Evolutionary conservation across 2,888 invertebrate genomes (phyloP).

Genomic region (Drosophila demipolita): DNA sequence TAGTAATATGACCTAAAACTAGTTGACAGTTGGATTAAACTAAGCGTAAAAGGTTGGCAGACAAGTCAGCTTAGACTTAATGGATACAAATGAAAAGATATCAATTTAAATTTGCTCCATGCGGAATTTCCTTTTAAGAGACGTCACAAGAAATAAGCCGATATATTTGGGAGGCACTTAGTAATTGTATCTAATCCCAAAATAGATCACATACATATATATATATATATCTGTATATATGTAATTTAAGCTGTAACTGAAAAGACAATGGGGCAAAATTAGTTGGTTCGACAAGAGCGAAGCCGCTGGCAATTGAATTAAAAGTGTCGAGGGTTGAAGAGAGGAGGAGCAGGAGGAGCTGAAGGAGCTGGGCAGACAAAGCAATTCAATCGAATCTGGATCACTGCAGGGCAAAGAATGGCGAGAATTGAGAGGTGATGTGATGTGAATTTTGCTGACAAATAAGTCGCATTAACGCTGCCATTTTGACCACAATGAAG

Average conservation of each 20-base stretch:
- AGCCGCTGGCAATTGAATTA: conserved; percentile 37
- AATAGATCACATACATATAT: neutral
- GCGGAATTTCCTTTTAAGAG: neutral
- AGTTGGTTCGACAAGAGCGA: conserved; percentile 9
- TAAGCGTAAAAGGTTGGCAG: neutral
- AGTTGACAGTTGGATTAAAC: neutral
- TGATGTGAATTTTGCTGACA: conserved; percentile 62
- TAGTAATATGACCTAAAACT: neutral
- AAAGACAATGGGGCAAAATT: conserved; percentile 50
- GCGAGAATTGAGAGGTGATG: neutral
- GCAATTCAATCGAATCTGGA: conserved; percentile 49
- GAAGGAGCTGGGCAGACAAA: conserved; percentile 40
- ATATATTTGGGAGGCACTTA: neutral
- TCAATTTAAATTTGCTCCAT: neutral
- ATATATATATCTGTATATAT: neutral
- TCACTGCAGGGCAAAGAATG: conserved; percentile 10
- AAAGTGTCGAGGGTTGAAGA: conserved; percentile 16
- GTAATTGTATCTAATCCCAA: conserved; percentile 1
- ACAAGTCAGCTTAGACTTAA: neutral
- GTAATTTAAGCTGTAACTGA: conserved; percentile 15
- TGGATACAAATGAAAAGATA: neutral
- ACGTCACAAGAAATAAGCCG: neutral
- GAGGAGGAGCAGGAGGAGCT: neutral
- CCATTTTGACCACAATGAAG: conserved; percentile 44
- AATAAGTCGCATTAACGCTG: conserved; percentile 74